Percentiles rank a stretch among this genome's conserved stretches.
phyloP scores from a whole-genome alignment of 2,888 invertebrate species.

The Agrochola macilenta region DNA sequence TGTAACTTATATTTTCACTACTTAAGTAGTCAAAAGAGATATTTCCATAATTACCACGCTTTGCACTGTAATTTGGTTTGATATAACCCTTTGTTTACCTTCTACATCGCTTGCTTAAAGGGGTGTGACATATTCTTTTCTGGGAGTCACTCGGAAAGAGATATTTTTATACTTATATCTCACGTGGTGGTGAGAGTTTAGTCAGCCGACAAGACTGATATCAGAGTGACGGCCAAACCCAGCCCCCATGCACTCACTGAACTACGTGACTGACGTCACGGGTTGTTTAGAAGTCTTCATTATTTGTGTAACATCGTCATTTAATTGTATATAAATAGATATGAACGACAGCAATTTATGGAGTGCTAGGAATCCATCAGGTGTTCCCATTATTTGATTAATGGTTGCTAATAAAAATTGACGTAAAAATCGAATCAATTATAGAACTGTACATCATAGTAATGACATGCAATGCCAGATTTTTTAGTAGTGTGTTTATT shows the following conservation, averaged over 20 bases:
- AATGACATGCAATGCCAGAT: slow-evolving; percentile 1
- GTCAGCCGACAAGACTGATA: background rate
- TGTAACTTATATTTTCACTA: background rate
- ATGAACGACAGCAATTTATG: too few species aligned
- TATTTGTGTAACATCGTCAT: background rate
- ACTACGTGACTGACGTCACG: slow-evolving; percentile 1
- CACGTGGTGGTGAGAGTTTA: background rate
- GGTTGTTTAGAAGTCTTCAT: background rate
- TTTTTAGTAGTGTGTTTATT: slow-evolving; percentile 6
- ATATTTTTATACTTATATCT: background rate
- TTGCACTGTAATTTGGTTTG: background rate
- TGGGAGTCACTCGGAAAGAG: too few species aligned
- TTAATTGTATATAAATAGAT: background rate
- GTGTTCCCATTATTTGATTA: slow-evolving; percentile 21
- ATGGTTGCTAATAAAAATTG: slow-evolving; percentile 16
- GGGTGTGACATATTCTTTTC: background rate
- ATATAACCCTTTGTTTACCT: background rate
- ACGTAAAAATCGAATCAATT: slow-evolving; percentile 13
- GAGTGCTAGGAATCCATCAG: slow-evolving; percentile 13
- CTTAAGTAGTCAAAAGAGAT: background rate
- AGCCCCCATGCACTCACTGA: background rate
- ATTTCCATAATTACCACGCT: too few species aligned
- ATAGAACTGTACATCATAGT: slow-evolving; percentile 17
- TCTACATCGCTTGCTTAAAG: background rate
- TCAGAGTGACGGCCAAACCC: background rate